These are phyloP conservation scores for Engystomops pustulosus DNA, from an alignment of 2,113 vertebrate species.

Conservation along the genomic window DNA sequence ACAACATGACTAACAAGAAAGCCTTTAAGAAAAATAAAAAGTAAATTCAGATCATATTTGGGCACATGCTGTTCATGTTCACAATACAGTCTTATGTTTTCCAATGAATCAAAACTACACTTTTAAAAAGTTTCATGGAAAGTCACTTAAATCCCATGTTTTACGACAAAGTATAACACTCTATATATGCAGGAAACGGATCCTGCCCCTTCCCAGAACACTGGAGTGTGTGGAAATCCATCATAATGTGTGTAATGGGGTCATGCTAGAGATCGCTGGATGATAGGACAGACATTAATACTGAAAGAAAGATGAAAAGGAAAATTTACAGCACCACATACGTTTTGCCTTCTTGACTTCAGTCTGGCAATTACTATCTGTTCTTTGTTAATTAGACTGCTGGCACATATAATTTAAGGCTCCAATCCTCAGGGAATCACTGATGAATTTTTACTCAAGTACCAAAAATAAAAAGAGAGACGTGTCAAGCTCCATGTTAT, in stretches of 20 bases:
- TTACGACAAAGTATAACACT: neutral
- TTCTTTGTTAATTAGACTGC: conserved; percentile 56
- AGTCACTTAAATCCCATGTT: neutral
- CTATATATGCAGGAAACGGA: conserved; percentile 7
- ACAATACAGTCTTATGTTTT: too few relatives aligned
- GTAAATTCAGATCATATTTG: too few relatives aligned
- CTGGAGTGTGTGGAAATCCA: conserved; percentile 1
- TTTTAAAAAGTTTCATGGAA: neutral
- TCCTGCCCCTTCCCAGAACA: conserved; percentile 25
- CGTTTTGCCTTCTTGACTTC: conserved; percentile 33
- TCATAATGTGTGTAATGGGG: conserved; percentile 26
- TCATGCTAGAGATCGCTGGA: conserved; percentile 2
- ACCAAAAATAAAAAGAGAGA: conserved; percentile 25
- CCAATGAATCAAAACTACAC: too few relatives aligned
- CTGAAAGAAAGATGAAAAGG: conserved; percentile 11
- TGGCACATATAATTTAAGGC: conserved; percentile 57
- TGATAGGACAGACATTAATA: conserved; percentile 16
- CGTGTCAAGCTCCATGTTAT: conserved; percentile 20
- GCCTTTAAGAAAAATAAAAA: too few relatives aligned
- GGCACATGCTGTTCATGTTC: neutral
- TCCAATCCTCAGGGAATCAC: neutral
- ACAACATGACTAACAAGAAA: too few relatives aligned
- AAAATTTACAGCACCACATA: neutral
- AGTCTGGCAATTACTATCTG: conserved; percentile 39
- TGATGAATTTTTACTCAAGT: conserved; percentile 21